Base-by-base conservation (phyloP, 2,113 vertebrate genomes). In the Enhydra lutris region DNA sequence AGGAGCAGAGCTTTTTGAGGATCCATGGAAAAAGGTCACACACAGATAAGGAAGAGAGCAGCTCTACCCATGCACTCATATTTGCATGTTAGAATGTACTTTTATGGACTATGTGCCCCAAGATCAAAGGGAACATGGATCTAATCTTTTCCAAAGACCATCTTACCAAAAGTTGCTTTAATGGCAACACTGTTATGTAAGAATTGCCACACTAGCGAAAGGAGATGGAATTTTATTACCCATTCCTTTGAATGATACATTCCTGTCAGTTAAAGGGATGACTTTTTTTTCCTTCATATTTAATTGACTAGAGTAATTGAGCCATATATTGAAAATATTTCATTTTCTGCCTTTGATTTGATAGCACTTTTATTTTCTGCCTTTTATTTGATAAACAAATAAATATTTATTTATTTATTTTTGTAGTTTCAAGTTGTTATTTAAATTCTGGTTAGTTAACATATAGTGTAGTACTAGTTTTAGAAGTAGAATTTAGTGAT, bases 281-380 rank as follows among this genome's bases (percentile, higher is more conserved):
- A 47, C 29, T 89, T 90, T 95, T 74, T 74, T 76, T 4, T 8
- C 39, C 74, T 78, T 78, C 11, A 91, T 59, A 93, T 91, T 24
- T 93, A 92, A 55, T 14, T 86, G 61, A 97, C 6, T 47, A 2
- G 74, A 39, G 91, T 85, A 86, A 81, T 39, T 78, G 45, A 71
- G 6, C 17, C 57, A 89, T 73, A 39, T 71, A 59, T 89, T 97
- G 69, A 96, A 95, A 97, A 20, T 52, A 76, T 50, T 94, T 93
- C 18, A 47, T 96, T 98, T 96, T 96, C 89, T 90, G 12, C 18
- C 96, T 97, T 87, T 61, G 36, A 93, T 97, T 71, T 93, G 52
- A 85, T 91, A 84, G 15, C 93, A 79, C 42, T 31, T 78, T 55
- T 55, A 47, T 97, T 97, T 96, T 96, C 89, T 88, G 10, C 18